These are phyloP conservation scores for Brachyistius frenatus DNA, from an alignment of 2,113 vertebrate species.

Conservation along the genomic window DNA sequence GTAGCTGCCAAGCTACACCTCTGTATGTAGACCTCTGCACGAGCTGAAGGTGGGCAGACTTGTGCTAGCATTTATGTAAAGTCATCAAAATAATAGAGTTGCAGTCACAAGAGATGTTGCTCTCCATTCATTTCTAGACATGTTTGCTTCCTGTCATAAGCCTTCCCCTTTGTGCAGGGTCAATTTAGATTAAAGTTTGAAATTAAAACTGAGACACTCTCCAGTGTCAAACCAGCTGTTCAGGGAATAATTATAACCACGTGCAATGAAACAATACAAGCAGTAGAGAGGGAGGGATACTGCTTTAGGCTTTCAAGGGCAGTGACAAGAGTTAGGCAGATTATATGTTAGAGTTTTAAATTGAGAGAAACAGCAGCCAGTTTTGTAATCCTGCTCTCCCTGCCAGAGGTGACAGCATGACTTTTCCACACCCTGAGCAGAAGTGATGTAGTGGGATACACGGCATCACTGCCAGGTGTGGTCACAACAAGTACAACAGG, in stretches of 20 bases:
- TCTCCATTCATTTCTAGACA: neutral
- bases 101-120: neutral
- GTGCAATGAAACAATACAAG: too few relatives aligned
- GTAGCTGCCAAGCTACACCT: too few relatives aligned
- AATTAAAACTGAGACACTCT: too few relatives aligned
- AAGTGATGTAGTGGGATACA: slow-evolving; percentile 4
- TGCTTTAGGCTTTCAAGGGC: too few relatives aligned
- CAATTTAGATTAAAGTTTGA: too few relatives aligned
- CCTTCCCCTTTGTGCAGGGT: neutral
- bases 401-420: slow-evolving; percentile 20
- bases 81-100: neutral
- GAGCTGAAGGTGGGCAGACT: neutral
- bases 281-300: too few relatives aligned
- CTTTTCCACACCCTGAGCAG: slow-evolving; percentile 11
- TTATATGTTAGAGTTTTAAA: neutral
- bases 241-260: too few relatives aligned
- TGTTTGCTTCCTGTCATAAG: neutral
- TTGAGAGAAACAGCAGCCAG: neutral
- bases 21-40: neutral
- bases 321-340: neutral
- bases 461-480: slow-evolving; percentile 14
- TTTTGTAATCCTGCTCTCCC: neutral
- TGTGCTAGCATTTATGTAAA: neutral
- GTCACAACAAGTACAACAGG: slow-evolving; percentile 24
- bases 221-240: too few relatives aligned